phyloP scores from a whole-genome alignment of 2,888 invertebrate genomes.

The Eurytoma californica region DNA sequence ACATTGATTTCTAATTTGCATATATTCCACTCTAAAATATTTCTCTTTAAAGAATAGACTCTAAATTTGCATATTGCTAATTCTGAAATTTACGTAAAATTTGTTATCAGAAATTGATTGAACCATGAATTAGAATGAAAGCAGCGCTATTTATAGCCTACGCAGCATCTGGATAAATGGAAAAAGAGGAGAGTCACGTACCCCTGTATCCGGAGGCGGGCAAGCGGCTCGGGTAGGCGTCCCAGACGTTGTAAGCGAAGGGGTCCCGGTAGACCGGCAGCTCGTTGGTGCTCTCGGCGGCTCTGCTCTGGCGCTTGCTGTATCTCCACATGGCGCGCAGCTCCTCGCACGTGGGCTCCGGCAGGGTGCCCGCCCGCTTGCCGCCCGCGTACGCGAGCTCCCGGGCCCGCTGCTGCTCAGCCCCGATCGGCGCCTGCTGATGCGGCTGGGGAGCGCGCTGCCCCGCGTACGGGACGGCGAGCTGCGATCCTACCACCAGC shows the following conservation, averaged over 20 bases:
- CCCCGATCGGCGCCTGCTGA: not conserved
- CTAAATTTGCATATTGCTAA: no score
- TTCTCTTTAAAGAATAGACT: no score
- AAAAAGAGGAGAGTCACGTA: slow-evolving; percentile 64
- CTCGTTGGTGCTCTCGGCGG: slow-evolving; percentile 91
- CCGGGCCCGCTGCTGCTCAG: slow-evolving; percentile 28
- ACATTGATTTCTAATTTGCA: no score
- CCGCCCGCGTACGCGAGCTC: slow-evolving; percentile 50
- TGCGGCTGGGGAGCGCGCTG: slow-evolving; percentile 34
- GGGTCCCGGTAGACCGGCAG: slow-evolving; percentile 89
- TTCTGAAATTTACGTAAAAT: no score
- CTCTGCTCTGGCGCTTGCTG: slow-evolving; percentile 90
- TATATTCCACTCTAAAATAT: no score
- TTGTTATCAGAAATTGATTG: no score
- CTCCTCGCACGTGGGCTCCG: slow-evolving; percentile 91
- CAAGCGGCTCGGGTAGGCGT: slow-evolving; percentile 77
- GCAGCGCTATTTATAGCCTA: no score
- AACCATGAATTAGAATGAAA: no score
- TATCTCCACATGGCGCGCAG: slow-evolving; percentile 94
- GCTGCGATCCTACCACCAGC: slow-evolving; percentile 61
- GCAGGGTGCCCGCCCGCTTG: slow-evolving; percentile 65
- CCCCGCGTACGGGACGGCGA: slow-evolving; percentile 62
- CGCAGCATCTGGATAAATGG: no score
- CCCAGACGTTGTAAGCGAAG: slow-evolving; percentile 89
- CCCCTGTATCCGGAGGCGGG: slow-evolving; percentile 67